Evolutionary conservation across 2,888 invertebrate species (phyloP).

Genomic region (Gymnosoma rotundatum): DNA sequence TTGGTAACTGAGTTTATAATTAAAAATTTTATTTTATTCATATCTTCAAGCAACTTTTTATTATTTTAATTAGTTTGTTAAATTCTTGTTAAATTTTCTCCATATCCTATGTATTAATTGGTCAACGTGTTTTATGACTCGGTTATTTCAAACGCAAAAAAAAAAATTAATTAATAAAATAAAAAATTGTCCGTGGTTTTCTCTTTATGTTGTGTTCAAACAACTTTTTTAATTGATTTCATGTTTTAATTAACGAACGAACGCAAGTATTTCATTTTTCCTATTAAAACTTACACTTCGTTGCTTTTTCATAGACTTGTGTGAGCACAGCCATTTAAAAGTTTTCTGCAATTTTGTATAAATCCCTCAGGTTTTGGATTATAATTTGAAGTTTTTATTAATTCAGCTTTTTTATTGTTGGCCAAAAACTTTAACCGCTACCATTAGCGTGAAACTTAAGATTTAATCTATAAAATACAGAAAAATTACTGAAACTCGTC

Average conservation of each 20-base stretch:
- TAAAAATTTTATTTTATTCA: no score
- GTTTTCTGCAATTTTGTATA: not conserved
- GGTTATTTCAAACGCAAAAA: no score
- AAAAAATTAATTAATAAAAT: no score
- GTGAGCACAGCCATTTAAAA: not conserved
- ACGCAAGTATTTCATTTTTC: slow-evolving; percentile 19
- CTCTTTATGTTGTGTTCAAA: not conserved
- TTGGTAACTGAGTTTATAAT: no score
- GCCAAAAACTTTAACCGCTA: not conserved
- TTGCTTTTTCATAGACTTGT: not conserved
- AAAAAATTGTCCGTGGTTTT: slow-evolving; percentile 33
- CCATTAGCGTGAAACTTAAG: not conserved
- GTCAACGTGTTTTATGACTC: no score
- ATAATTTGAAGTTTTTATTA: not conserved
- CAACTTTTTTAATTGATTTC: slow-evolving; percentile 61
- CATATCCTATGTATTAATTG: no score
- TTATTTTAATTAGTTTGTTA: no score
- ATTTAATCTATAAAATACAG: no score
- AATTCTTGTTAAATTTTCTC: no score
- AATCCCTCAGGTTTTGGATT: not conserved
- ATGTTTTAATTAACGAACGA: slow-evolving; percentile 60
- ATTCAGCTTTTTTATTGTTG: not conserved
- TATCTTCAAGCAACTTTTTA: no score
- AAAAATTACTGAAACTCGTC: no score
- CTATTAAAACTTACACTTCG: not conserved